Evolutionary conservation across 2,888 invertebrate genomes (phyloP), one percentile per base, ranked within the genome.

Genomic region (Pristionchus entomophagus): DNA sequence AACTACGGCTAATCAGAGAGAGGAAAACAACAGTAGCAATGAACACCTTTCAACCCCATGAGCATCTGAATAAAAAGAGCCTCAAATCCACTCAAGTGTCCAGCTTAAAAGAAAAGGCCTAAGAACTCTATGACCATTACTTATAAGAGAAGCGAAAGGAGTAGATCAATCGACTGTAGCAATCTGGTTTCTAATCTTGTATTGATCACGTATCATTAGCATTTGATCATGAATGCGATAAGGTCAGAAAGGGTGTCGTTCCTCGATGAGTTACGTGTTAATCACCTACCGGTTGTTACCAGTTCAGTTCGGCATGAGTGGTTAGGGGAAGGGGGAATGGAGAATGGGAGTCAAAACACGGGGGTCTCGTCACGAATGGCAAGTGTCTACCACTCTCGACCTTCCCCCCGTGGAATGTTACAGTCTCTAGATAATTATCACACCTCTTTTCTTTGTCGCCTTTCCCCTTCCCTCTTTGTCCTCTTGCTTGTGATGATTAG

Each of bases 401-500:
- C 73, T 73, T 73, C 69, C n/a, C 22, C 14, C 8, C 41, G 1
- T 26, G 73, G 73, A 73, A 73, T 73, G 73, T 45, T 45, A 73
- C 41, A 41, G 73, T 41, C n/a, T n/a, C 41, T 41, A 73, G 38
- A 38, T 73, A 73, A 73, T 45, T 73, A 73, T 73, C 73, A 45
- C 73, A 45, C 41, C 73, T 45, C 73, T 45, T 22, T 56, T n/a
- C n/a, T n/a, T 73, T 73, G 73, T 73, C 73, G 73, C 22, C 35
- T 22, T 32, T 65, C 45, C 35, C 38, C 35, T 69, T 73, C 32
- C 17, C 73, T 45, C 73, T 45, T 45, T 45, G 38, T 45, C 45
- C 69, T 45, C 38, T 45, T 73, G 73, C 45, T 73, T 73, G 73
- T 73, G 73, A 73, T 73, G 38, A 73, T 73, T 73, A 73, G 73